Evolutionary conservation across 1,140 invertebrate species (phyloP), one percentile per base, ranked within the genome.

Genomic region (Cydia strobilella): DNA sequence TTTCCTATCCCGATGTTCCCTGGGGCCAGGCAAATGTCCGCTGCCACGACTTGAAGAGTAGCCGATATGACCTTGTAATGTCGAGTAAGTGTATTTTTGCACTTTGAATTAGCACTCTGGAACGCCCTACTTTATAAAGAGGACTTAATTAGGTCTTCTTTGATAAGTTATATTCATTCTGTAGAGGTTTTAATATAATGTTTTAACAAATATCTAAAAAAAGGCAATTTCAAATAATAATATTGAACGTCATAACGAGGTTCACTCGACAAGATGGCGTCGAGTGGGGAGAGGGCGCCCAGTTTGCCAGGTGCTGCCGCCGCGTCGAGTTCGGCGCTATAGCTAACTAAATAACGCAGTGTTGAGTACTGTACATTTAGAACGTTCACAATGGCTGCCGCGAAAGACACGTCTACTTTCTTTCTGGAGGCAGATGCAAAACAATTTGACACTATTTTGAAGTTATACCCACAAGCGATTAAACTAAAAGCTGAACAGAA

Each of bases 391-490:
- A 96, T 97, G 96, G 96, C 96, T 95, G 96, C 96, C 94, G 95
- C 95, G 91, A 96, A 96, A 95, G 96, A 97, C 93, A 97, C 96
- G 90, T 96, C 96, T 90, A 96, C 96, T 94, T 98, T 98, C 95
- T 98, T 98, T 94, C 95, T 96, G 90, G 95, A 97, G 94, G 97
- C 97, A 85, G 97, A 96, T 90, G 95, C 96, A 82, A 94, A 94
- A 93, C 97, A 98, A 92, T 98, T 97, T 93, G 96, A 97, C 88
- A 96, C 96, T 93, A 97, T 98, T 84, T 95, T 97, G 82, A 96
- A 97, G 93, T 94, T 98, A 83, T 98, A 98, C 93, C 96, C 97
- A 77, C 95, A 97, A 94, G 97, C 97, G 77, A 94, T 98, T 65
- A 95, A 95, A 91, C 93, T 98, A 80, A 98, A 98, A 93, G 97